phyloP scores from a whole-genome alignment of 35 echinoderm and acorn worm genomes.

The Nesometra sesokonis region DNA sequence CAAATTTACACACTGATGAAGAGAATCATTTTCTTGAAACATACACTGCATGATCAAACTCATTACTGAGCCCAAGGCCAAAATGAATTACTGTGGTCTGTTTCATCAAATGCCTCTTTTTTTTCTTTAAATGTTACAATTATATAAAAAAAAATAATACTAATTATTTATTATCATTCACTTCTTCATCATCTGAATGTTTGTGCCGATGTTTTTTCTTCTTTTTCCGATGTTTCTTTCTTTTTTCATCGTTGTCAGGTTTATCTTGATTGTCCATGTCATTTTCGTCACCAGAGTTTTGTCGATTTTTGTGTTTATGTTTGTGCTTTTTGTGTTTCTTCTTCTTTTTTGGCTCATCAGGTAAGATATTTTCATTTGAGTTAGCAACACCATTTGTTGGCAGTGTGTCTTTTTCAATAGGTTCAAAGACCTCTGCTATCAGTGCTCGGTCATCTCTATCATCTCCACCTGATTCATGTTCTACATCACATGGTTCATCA shows the following conservation, averaged over 20 bases:
- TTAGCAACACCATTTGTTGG: not conserved
- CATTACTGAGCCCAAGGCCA: no score
- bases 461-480: not conserved
- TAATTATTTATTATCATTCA: not conserved
- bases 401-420: not conserved
- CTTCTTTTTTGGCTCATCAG: not conserved
- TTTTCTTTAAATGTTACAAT: no score
- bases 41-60: no score
- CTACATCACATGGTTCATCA: not conserved
- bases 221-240: not conserved
- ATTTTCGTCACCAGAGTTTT: not conserved
- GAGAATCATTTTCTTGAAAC: no score
- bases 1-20: no score
- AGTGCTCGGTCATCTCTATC: not conserved
- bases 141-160: no score
- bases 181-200: constrained; percentile 1
- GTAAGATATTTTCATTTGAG: not conserved
- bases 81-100: no score
- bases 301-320: not conserved
- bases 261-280: not conserved
- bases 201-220: not conserved
- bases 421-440: not conserved
- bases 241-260: not conserved
- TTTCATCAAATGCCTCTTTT: no score
- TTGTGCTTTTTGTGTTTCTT: not conserved